Conservation (phyloP, 2,797 vertebrate species). For the Helicolenus hilgendorfi region DNA sequence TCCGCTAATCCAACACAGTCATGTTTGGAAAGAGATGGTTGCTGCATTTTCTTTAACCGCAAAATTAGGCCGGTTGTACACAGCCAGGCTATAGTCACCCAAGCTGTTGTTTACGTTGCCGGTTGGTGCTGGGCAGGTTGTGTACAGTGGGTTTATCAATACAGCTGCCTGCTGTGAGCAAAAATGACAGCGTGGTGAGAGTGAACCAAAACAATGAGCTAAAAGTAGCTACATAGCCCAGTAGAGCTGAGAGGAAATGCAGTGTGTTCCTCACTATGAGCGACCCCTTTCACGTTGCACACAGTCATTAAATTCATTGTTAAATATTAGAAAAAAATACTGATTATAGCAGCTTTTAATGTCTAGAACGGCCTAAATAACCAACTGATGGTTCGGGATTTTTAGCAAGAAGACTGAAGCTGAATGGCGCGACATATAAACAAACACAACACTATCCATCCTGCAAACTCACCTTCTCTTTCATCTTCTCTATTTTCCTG, state of each 20-base stretch:
- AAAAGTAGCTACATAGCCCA: too few species aligned
- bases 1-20: background rate
- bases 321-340: background rate
- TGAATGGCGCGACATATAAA: background rate
- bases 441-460: background rate
- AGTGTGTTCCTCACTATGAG: background rate
- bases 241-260: too few species aligned
- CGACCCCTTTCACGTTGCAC: background rate
- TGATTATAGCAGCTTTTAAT: background rate
- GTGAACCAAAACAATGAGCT: too few species aligned
- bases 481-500: slow-evolving; percentile 98
- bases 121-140: too few species aligned
- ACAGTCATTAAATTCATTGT: background rate
- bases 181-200: accelerated
- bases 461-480: slow-evolving; percentile 92
- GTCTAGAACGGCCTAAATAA: background rate
- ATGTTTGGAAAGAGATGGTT: too few species aligned
- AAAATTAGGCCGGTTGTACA: background rate
- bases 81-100: too few species aligned
- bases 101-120: too few species aligned
- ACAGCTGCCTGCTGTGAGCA: background rate
- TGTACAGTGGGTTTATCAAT: background rate
- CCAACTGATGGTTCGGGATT: background rate
- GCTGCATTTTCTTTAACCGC: too few species aligned
- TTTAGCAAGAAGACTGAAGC: background rate